phyloP scores from a whole-genome alignment of 1,140 invertebrate genomes.

The Neodiprion virginianus region DNA sequence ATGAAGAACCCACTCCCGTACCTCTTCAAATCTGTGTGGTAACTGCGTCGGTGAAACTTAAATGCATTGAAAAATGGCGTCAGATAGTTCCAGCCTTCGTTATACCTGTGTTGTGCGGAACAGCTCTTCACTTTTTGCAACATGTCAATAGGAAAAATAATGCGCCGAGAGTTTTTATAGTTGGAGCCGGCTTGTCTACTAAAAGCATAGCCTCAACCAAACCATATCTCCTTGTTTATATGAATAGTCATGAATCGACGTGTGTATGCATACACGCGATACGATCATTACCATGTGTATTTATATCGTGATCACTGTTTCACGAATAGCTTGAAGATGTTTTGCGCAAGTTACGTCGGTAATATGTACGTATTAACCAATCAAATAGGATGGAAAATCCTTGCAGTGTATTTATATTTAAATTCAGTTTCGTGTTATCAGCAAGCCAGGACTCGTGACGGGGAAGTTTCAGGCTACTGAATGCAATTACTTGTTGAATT shows the following conservation, averaged over 20 bases:
- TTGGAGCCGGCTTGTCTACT: no score
- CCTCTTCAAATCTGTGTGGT: no score
- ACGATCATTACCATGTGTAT: not conserved
- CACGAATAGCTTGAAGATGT: no score
- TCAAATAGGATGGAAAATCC: not conserved
- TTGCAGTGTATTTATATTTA: not conserved
- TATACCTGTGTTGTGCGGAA: no score
- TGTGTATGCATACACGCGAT: no score
- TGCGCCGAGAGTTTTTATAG: not conserved
- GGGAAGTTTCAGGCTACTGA: not conserved
- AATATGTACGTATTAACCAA: no score
- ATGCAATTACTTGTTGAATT: conserved; percentile 57
- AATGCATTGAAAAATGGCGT: not conserved
- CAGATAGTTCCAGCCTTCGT: not conserved
- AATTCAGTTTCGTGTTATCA: not conserved
- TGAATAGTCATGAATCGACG: no score
- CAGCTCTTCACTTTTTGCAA: not conserved
- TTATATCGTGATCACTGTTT: not conserved
- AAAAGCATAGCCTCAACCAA: no score
- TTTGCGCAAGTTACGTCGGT: no score
- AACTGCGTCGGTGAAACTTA: not conserved
- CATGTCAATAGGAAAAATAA: conserved; percentile 11
- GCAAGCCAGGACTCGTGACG: not conserved
- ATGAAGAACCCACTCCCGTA: no score
- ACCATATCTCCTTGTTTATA: no score